Evolutionary conservation across 2,888 invertebrate genomes (phyloP), one percentile per base, ranked within the genome.

Genomic region (Cerceris ruficornis): DNA sequence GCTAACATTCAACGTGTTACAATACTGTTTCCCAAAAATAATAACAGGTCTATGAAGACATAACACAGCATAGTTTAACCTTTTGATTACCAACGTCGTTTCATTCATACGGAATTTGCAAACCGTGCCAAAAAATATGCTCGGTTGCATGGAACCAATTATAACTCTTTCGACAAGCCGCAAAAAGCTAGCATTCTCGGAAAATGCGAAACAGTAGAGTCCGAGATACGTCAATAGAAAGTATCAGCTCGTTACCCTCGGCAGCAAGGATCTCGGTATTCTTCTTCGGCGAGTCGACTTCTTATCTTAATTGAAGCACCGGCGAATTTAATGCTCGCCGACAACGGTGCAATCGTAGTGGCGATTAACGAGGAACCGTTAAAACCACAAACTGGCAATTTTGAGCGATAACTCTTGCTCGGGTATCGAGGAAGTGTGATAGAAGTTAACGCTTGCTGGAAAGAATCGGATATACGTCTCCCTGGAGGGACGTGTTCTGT

Each of bases 191-290:
- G 4, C 4, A 28, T 28, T 4, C 28, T 2, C 28, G 28, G 28
- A 28, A 28, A 28, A 28, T 4, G 28, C 2, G 28, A 28, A 28
- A 2, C 28, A 28, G 4, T 28, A 2, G 28, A 28, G 28, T 28
- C 28, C 28, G 4, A 2, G 28, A 4, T 28, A 28, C 28, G 28
- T 28, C 28, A 49, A 66, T 61, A 57, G 58, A 17, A 71, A 73
- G 66, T 69, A 69, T 68, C 78, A 69, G 78, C 83, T 83, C 82
- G 84, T 86, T 86, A 87, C 75, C 65, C 67, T 61, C n/a, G 55
- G 79, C 76, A 83, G 82, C 72, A 77, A 82, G 79, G 75, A 81
- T 79, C 72, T 65, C 54, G 52, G 17, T 17, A 50, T 60, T 39
- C 39, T 4, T 49, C 17, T 6, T 52, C 11, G 77, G 77, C 28